phyloP scores from a whole-genome alignment of 2,888 invertebrate species.

The Cyrtodaria siliqua region DNA sequence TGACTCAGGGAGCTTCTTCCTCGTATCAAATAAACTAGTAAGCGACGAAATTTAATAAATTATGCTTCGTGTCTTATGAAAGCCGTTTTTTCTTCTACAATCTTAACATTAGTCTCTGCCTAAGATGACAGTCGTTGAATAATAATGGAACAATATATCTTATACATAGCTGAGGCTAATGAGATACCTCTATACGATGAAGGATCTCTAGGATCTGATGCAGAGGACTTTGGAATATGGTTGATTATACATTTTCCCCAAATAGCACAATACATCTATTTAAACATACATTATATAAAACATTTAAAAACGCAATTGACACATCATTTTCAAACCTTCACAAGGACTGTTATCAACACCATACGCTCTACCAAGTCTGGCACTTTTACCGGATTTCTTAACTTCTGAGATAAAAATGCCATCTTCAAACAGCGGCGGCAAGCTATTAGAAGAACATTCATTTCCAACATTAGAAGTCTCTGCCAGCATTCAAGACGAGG shows the following conservation, averaged over 20 bases:
- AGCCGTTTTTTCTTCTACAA: slow-evolving; percentile 44
- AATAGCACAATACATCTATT: too few species aligned
- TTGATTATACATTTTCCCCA: slow-evolving; percentile 36
- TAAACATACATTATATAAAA: too few species aligned
- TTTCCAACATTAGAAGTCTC: too few species aligned
- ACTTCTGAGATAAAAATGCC: too few species aligned
- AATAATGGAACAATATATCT: slow-evolving; percentile 43
- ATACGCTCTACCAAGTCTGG: too few species aligned
- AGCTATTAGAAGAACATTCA: too few species aligned
- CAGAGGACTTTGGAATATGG: slow-evolving; percentile 38
- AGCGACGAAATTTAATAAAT: slow-evolving; percentile 32
- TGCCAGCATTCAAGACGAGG: too few species aligned
- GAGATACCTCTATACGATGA: slow-evolving; percentile 39
- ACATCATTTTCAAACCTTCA: too few species aligned
- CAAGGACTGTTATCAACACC: too few species aligned
- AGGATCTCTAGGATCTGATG: slow-evolving; percentile 28
- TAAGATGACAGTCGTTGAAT: slow-evolving; percentile 31
- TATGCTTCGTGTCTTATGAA: slow-evolving; percentile 35
- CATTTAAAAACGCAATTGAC: too few species aligned
- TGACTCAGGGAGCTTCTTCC: slow-evolving; percentile 1
- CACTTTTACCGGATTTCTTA: too few species aligned
- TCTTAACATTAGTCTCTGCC: slow-evolving; percentile 19
- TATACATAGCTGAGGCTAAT: slow-evolving; percentile 43
- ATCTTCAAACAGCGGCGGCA: too few species aligned
- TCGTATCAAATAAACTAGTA: slow-evolving; percentile 22